Conservation (phyloP, 2,888 invertebrate genomes). For the Thereva unica region DNA sequence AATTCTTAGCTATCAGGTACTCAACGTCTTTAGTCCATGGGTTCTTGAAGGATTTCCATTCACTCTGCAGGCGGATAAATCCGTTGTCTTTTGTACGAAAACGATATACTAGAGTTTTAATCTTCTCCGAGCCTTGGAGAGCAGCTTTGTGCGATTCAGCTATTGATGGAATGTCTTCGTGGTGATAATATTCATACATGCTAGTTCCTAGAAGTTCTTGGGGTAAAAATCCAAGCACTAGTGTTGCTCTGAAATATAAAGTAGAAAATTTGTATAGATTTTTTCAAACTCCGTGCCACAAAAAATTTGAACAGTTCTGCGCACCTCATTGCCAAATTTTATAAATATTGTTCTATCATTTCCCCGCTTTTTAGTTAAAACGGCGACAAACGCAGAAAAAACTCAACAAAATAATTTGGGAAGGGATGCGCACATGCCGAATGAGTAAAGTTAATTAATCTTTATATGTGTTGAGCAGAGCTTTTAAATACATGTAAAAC, state of each 20-base stretch:
- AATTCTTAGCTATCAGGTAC: constrained; percentile 85
- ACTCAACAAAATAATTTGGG: too few relatives aligned
- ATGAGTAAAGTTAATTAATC: too few relatives aligned
- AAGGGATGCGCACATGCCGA: too few relatives aligned
- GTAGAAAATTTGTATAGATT: too few relatives aligned
- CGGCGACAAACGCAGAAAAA: too few relatives aligned
- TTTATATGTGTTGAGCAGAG: too few relatives aligned
- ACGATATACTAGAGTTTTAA: constrained; percentile 73
- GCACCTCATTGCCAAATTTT: too few relatives aligned
- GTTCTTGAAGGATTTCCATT: constrained; percentile 87
- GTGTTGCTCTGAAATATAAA: constrained; percentile 71
- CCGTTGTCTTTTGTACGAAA: constrained; percentile 80
- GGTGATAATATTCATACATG: constrained; percentile 89
- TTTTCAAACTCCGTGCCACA: not conserved
- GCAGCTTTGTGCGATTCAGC: constrained; percentile 84
- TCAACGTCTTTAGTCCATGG: constrained; percentile 97
- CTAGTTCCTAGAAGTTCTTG: constrained; percentile 91
- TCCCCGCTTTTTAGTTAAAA: too few relatives aligned
- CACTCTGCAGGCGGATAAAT: constrained; percentile 73
- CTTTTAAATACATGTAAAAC: too few relatives aligned
- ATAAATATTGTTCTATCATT: too few relatives aligned
- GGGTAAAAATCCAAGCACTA: constrained; percentile 87
- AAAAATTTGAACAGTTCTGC: too few relatives aligned
- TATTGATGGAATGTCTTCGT: constrained; percentile 76
- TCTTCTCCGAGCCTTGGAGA: constrained; percentile 65